Evolutionary conservation across 2,888 invertebrate species (phyloP).

Genomic region (Phlogophora meticulosa): DNA sequence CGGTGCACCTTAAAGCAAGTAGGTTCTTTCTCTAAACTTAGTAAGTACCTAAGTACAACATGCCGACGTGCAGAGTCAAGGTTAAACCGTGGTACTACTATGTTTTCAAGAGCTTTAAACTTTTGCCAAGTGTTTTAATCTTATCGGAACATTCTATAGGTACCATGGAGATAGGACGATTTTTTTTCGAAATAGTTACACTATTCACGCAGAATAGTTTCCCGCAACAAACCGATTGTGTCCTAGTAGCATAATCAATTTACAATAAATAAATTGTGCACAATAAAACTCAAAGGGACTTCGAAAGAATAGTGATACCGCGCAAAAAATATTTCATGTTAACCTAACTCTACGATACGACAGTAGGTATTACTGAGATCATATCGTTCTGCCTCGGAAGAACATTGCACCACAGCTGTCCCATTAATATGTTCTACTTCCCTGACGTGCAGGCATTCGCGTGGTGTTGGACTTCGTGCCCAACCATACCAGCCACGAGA

Average conservation of each 20-base stretch:
- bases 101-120: conserved; percentile 7
- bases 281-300: no score
- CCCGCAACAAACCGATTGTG: no score
- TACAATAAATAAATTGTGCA: no score
- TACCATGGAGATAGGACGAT: not conserved
- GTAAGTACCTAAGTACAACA: no score
- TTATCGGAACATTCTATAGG: conserved; percentile 12
- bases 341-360: no score
- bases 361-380: no score
- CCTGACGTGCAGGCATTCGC: conserved; percentile 81
- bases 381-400: no score
- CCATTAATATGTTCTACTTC: not conserved
- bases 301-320: no score
- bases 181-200: not conserved
- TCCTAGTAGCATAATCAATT: no score
- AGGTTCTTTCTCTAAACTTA: conserved; percentile 10
- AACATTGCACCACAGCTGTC: not conserved
- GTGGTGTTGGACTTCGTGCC: conserved; percentile 93
- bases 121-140: conserved; percentile 18
- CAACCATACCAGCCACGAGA: conserved; percentile 94
- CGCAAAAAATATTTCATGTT: no score
- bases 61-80: not conserved
- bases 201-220: no score
- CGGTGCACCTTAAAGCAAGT: not conserved
- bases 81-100: conserved; percentile 10